Evolutionary conservation across 2,797 vertebrate species (phyloP).

Genomic region (Allobates femoralis): DNA sequence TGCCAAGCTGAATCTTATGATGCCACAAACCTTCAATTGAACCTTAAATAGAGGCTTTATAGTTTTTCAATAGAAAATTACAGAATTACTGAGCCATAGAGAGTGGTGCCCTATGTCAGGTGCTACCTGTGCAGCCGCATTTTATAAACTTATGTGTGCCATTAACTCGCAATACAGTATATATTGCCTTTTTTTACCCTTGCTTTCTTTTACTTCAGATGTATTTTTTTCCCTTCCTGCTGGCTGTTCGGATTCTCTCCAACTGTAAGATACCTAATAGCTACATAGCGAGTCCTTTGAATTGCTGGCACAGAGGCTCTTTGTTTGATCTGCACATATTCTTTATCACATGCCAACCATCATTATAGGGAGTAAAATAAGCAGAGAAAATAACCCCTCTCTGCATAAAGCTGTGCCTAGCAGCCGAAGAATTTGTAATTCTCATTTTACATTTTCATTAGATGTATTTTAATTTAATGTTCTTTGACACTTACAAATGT

Average conservation of each 20-base stretch:
- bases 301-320: constrained; percentile 5
- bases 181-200: too few species aligned
- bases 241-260: background rate
- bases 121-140: too few species aligned
- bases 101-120: too few species aligned
- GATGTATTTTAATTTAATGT: background rate
- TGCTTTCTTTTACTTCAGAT: background rate
- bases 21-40: too few species aligned
- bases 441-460: background rate
- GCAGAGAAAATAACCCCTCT: background rate
- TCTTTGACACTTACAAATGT: background rate
- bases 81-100: too few species aligned
- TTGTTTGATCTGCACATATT: constrained; percentile 9
- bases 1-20: too few species aligned
- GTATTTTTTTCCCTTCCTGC: background rate
- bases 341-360: background rate
- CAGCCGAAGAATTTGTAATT: background rate
- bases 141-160: too few species aligned
- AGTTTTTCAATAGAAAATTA: too few species aligned
- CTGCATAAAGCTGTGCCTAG: background rate
- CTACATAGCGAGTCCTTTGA: constrained; percentile 1
- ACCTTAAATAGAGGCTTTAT: too few species aligned
- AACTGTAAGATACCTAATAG: background rate
- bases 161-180: too few species aligned
- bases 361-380: background rate